Evolutionary conservation across 1,140 invertebrate genomes (phyloP), one percentile per base, ranked within the genome.

Genomic region (Trialeurodes vaporariorum): DNA sequence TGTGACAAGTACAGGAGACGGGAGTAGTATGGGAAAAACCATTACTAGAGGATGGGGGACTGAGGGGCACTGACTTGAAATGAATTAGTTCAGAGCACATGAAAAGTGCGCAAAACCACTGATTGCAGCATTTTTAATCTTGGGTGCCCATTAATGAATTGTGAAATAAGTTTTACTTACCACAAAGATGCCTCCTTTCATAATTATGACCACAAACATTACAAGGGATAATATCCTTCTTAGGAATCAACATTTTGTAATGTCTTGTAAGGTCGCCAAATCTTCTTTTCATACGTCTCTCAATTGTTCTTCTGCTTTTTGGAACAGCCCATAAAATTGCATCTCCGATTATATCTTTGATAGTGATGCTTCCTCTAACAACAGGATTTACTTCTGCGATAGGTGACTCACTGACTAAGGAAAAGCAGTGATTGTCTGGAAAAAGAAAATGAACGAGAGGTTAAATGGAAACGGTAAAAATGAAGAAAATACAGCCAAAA

Each of bases 191-290:
- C 26, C 85, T 83, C 61, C 81, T 78, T 80, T 93, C 87, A 77
- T 94, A 83, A 79, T 88, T 80, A 77, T 93, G 85, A 24, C 93
- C 93, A 81, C 93, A 96, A 61, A 83, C 82, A 65, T 83, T 76
- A 74, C 93, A 96, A 0, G 83, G 82, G 69, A 86, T 77, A 59
- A 96, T 78, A 77, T 91, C 87, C 9, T 79, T 88, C 77, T 89
- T 91, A 1, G 86, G 85, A 26, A 82, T 77, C 22, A 87, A 71
- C 17, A 85, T 82, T 79, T 91, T 91, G 81, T 83, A 84, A 22
- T 81, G 71, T 12, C 61, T 86, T 59, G 86, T 77, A 1, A 83
- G 82, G 61, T 73, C 72, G 9, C 88, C 90, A 77, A 84, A 92
- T 80, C 85, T 92, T 66, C 90, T 80, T 61, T 81, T 86, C 70